phyloP scores from a whole-genome alignment of 2,113 vertebrate species.

The Patagioenas fasciata region DNA sequence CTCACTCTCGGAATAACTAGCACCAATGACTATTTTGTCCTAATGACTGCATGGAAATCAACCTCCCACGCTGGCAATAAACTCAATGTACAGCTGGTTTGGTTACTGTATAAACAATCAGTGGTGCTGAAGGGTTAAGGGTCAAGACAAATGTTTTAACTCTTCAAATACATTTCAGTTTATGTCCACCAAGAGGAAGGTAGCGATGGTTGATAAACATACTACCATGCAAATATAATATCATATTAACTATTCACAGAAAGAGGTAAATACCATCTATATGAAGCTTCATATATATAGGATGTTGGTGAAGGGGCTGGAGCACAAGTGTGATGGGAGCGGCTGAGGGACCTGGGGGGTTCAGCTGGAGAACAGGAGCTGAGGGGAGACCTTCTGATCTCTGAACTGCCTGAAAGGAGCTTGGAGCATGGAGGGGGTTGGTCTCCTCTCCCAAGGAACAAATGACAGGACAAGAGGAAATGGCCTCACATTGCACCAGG shows the following conservation, averaged over 20 bases:
- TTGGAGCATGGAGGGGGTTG: too few species aligned
- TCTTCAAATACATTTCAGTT: background rate
- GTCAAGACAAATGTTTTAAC: background rate
- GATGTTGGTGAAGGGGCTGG: too few species aligned
- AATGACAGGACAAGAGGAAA: too few species aligned
- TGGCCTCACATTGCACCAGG: too few species aligned
- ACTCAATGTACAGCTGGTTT: background rate
- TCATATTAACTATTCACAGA: background rate
- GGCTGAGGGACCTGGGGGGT: too few species aligned
- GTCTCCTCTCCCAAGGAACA: too few species aligned
- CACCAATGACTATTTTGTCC: background rate
- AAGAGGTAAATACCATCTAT: background rate
- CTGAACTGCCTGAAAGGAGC: too few species aligned
- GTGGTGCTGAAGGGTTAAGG: background rate
- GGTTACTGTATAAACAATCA: background rate
- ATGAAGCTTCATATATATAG: too few species aligned
- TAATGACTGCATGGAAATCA: background rate
- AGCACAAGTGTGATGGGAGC: too few species aligned
- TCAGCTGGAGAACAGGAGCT: too few species aligned
- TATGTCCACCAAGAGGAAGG: background rate
- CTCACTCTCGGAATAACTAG: background rate
- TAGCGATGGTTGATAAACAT: accelerated
- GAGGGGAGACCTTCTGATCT: too few species aligned
- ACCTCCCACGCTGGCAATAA: background rate
- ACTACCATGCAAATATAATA: background rate